Evolutionary conservation across 2,797 vertebrate species (phyloP), one percentile per base, ranked within the genome.

Genomic region (Thunnus albacares): DNA sequence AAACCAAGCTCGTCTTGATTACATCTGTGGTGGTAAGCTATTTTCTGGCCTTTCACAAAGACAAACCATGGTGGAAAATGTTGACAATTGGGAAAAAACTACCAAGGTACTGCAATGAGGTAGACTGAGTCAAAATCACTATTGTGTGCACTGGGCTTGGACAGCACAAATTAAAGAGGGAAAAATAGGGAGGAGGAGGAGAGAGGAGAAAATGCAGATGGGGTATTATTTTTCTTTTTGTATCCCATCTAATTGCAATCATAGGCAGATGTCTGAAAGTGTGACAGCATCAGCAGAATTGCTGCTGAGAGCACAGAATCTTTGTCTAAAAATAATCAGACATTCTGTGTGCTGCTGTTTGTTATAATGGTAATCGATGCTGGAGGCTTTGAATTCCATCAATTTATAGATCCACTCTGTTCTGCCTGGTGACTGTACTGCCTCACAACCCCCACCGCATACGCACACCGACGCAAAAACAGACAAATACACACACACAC

Each of bases 281-380:
- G 97, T 97, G 98, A 98, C 97, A 96, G 98, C 96, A 97, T 99
- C 98, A 99, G 98, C 98, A 99, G 97, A 96, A 98, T 97, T 97
- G 97, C 97, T 98, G 98, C 98, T 99, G 98, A 99, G 98, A 97
- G 97, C 96, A 98, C 97, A 98, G 97, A 99, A 98, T 99, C 97
- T 98, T 98, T 98, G 97, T 98, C 98, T 99, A 99, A 99, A 99
- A 99, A 99, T 99, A 99, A 99, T 99, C 98, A 97, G 98, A 97
- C 97, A 96, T 98, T 98, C 97, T 96, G 97, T 94, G 96, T 96
- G 96, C 97, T 96, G 96, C 97, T 97, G 97, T 99, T 98, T 97
- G 97, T 98, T 98, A 97, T 97, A 99, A 98, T 96, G 98, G 97
- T 98, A 99, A 99, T 99, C 98, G 97, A 99, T 99, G 97, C 97